phyloP scores from a whole-genome alignment of 1,140 invertebrate species.

The Bemisia tabaci region DNA sequence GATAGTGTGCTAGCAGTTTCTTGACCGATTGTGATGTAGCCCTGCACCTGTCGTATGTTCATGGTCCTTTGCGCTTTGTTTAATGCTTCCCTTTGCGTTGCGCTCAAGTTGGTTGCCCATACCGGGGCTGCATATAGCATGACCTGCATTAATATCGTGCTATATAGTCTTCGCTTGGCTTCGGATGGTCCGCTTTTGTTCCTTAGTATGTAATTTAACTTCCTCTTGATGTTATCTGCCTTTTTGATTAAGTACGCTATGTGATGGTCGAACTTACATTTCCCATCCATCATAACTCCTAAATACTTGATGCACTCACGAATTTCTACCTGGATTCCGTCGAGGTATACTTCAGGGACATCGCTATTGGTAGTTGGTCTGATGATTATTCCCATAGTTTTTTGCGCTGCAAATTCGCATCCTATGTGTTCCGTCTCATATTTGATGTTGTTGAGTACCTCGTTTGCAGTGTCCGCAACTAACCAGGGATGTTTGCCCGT shows the following conservation, averaged over 20 bases:
- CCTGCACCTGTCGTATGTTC: background rate
- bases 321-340: too few relatives aligned
- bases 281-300: too few relatives aligned
- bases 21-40: background rate
- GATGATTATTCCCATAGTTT: background rate
- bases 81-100: background rate
- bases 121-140: slow-evolving; percentile 4
- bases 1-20: background rate
- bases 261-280: too few relatives aligned
- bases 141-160: too few relatives aligned
- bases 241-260: too few relatives aligned
- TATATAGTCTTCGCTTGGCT: too few relatives aligned
- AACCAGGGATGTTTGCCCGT: background rate
- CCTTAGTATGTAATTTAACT: too few relatives aligned
- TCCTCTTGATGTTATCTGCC: too few relatives aligned
- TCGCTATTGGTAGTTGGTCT: background rate
- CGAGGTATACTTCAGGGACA: background rate
- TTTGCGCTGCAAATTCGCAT: background rate
- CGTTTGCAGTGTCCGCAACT: background rate
- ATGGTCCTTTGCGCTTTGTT: background rate
- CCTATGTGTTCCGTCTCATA: background rate
- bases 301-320: too few relatives aligned
- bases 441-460: background rate
- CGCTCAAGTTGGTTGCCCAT: background rate
- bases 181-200: too few relatives aligned